These are phyloP conservation scores for Oryctes rhinoceros DNA, from an alignment of 1,140 invertebrate genomes.

Conservation along the genomic window DNA sequence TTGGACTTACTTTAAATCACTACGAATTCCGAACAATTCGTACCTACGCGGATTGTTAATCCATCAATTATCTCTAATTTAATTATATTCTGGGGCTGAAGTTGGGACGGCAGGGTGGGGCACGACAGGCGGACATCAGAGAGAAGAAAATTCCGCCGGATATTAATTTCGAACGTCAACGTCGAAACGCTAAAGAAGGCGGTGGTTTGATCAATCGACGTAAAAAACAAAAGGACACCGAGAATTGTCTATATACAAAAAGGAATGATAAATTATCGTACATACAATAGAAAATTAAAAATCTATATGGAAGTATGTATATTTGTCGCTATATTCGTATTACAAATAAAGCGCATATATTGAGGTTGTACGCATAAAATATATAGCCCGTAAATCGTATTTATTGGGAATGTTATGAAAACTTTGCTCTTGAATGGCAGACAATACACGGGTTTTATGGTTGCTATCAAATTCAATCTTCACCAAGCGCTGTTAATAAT, in stretches of 20 bases:
- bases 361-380: no score
- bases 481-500: no score
- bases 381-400: no score
- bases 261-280: conserved; percentile 1
- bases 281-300: background rate
- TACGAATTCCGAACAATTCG: conserved; percentile 37
- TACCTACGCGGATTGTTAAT: conserved; percentile 39
- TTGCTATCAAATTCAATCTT: no score
- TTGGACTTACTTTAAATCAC: conserved; percentile 42
- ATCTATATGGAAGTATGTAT: background rate
- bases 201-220: conserved; percentile 33
- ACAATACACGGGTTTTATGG: no score
- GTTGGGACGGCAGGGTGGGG: background rate
- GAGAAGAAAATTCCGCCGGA: conserved; percentile 7
- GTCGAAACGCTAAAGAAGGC: conserved; percentile 3
- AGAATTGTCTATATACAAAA: background rate
- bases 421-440: no score
- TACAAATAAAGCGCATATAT: no score
- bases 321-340: background rate
- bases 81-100: conserved; percentile 11
- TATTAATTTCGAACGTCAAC: conserved; percentile 29
- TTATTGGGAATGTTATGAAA: no score
- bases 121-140: background rate
- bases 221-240: conserved; percentile 9
- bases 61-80: conserved; percentile 40